Conservation (phyloP, 1,140 invertebrate genomes). For the Galleria mellonella region DNA sequence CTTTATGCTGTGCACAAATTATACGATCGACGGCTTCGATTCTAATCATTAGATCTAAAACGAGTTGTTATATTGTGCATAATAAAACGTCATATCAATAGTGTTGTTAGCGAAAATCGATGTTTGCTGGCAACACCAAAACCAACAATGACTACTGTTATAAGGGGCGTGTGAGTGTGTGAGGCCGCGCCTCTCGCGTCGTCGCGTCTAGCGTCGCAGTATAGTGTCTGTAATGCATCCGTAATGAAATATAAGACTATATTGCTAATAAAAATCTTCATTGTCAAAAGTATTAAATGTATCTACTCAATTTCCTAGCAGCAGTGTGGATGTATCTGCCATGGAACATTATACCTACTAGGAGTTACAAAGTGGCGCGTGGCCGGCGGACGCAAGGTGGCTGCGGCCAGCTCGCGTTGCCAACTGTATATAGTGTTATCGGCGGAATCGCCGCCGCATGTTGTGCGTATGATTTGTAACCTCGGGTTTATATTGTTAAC, state of each 20-base stretch:
- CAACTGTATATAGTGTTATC: constrained; percentile 46
- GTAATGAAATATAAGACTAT: no score
- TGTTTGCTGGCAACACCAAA: constrained; percentile 7
- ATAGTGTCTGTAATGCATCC: no score
- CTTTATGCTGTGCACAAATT: constrained; percentile 67
- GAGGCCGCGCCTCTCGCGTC: neutral
- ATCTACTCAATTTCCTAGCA: no score
- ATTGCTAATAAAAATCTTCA: no score
- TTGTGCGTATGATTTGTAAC: constrained; percentile 42
- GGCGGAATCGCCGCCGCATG: constrained; percentile 29
- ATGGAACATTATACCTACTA: no score
- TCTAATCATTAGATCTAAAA: constrained; percentile 33
- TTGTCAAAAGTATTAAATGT: no score
- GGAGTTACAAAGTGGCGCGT: no score
- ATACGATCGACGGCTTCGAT: constrained; percentile 41
- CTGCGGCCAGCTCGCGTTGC: neutral
- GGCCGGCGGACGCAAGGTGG: neutral
- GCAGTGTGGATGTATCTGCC: no score
- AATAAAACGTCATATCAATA: constrained; percentile 50
- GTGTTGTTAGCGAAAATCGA: constrained; percentile 19
- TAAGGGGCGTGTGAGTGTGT: neutral
- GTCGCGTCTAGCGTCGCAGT: neutral
- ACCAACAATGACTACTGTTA: constrained; percentile 3
- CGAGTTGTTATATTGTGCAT: constrained; percentile 61
- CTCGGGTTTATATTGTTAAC: constrained; percentile 61